Conservation (phyloP, 2,113 vertebrate genomes). For the Ceyx cyanopectus region DNA sequence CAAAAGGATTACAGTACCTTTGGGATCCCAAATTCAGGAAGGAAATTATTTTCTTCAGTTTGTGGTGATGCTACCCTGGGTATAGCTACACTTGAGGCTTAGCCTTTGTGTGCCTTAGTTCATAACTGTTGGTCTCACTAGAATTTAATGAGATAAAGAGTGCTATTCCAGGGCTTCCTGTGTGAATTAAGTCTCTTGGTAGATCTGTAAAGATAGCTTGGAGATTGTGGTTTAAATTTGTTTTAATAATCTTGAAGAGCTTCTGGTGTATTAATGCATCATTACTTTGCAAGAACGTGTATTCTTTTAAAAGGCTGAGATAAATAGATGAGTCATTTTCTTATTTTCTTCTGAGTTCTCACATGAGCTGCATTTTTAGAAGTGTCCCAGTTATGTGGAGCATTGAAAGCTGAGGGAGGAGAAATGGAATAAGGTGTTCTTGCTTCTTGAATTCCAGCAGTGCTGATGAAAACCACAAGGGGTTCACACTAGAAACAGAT, state of each 20-base stretch:
- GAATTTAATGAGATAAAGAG: neutral
- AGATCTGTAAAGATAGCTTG: neutral
- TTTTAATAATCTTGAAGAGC: neutral
- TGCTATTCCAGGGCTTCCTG: neutral
- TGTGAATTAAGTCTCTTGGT: neutral
- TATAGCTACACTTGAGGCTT: neutral
- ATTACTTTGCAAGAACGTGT: neutral
- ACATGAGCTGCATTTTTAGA: neutral
- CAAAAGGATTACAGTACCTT: neutral
- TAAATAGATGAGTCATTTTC: neutral
- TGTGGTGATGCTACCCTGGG: neutral
- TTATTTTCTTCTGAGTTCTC: neutral
- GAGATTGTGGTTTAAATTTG: neutral
- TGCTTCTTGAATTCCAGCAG: neutral
- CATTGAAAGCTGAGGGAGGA: neutral
- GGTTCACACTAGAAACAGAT: neutral
- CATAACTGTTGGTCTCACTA: neutral
- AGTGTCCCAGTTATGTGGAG: neutral
- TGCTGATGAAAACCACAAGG: neutral
- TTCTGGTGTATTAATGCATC: neutral
- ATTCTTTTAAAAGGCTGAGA: neutral
- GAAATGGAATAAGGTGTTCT: neutral
- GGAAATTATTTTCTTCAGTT: neutral
- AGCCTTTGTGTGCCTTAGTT: neutral
- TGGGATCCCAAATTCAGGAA: neutral